Conservation (phyloP, 2,113 vertebrate genomes). For the Paramisgurnus dabryanus region DNA sequence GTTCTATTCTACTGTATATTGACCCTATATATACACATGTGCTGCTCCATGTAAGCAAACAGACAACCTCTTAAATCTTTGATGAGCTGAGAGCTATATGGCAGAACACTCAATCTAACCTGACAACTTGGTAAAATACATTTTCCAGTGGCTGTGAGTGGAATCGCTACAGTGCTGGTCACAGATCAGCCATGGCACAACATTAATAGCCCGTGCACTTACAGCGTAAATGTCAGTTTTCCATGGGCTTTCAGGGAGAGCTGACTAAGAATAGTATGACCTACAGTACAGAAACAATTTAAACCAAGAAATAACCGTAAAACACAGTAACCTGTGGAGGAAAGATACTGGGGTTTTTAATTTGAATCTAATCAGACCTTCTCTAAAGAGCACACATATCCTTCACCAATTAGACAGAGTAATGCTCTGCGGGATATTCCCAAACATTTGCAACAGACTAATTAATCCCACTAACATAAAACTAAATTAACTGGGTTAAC, state of each 20-base stretch:
- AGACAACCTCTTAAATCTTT: slow-evolving; percentile 49
- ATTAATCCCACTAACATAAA: slow-evolving; percentile 32
- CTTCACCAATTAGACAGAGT: slow-evolving; percentile 12
- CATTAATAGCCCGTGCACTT: slow-evolving; percentile 9
- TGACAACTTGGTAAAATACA: slow-evolving; percentile 49
- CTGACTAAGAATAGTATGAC: neutral
- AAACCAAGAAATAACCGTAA: neutral
- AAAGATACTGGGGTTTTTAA: neutral
- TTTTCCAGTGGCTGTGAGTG: slow-evolving; percentile 25
- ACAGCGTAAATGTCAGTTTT: slow-evolving; percentile 23
- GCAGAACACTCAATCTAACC: slow-evolving; percentile 48
- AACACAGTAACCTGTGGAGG: neutral
- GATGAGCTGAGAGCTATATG: slow-evolving; percentile 37
- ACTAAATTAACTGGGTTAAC: neutral
- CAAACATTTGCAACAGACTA: slow-evolving; percentile 20
- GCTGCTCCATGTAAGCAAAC: slow-evolving; percentile 17
- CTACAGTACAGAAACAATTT: neutral
- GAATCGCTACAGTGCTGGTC: slow-evolving; percentile 33
- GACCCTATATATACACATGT: neutral
- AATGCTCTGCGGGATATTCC: neutral
- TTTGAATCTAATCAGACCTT: slow-evolving; percentile 12
- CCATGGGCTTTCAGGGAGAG: neutral
- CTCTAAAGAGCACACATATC: neutral
- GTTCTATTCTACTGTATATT: slow-evolving; percentile 4
- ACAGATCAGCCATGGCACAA: slow-evolving; percentile 22